Base-by-base conservation (phyloP, 2,113 vertebrate genomes). In the Lontra canadensis region DNA sequence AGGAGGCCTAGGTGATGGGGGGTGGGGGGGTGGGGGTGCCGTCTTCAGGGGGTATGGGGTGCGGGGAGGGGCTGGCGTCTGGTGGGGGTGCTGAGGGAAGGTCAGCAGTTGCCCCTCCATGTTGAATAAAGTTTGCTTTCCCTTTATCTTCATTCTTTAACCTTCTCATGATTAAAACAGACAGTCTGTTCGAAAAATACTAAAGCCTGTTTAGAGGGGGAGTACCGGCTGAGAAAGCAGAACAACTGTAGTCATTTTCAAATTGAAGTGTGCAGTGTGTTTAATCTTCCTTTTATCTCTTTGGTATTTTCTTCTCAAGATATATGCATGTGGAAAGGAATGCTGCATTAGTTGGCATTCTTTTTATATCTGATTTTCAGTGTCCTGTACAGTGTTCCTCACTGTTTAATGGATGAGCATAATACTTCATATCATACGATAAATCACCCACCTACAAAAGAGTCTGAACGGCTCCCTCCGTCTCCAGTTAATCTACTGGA, bases 281-380 rank as follows among this genome's bases (percentile, higher is more conserved):
- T 99, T 99, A 98, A 98, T 99, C 98, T 99, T 98, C 97, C 94
- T 98, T 98, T 98, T 98, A 99, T 99, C 98, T 18, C 95, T 97
- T 14, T 98, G 95, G 97, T 98, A 98, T 98, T 99, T 98, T 98
- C 98, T 98, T 96, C 98, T 97, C 81, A 97, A 98, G 98, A 98
- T 99, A 96, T 97, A 98, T 99, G 98, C 97, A 97, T 90, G 98
- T 96, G 97, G 98, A 98, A 98, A 95, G 98, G 98, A 98, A 95
- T 95, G 96, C 97, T 93, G 98, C 97, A 93, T 98, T 98, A 97
- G 98, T 98, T 98, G 98, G 98, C 98, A 97, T 98, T 98, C 98
- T 98, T 97, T 97, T 96, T 91, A 26, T 98, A 98, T 99, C 99
- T 98, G 98, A 98, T 98, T 97, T 96, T 95, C 97, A 98, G 98